Base-by-base conservation (phyloP, 2,888 invertebrate genomes). In the Cecidostiba fungosa region DNA sequence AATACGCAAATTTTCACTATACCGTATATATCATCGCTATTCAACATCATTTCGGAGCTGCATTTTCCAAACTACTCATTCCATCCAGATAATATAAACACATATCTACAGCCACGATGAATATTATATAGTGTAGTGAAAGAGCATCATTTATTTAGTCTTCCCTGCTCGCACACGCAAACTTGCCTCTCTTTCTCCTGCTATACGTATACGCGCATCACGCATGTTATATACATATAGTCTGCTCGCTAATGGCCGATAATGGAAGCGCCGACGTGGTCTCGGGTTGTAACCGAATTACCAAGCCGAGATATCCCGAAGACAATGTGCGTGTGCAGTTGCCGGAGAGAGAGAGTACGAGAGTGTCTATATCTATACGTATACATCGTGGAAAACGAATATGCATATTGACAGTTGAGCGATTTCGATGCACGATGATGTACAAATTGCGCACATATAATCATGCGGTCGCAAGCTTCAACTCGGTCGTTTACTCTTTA, bases 171-270 rank as follows among this genome's bases (percentile, higher is more conserved):
- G n/a, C 54, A 50, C 50, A 19, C 19, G 19, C 19, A 50, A 43
- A 12, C 12, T 54, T n/a, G 16, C 54, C n/a, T 8, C n/a, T 54
- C n/a, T 54, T 54, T n/a, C n/a, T n/a, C 54, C 1, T 54, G 19
- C 6, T n/a, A 19, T 16, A 54, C 54, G 3, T n/a, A 29, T 54
- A 36, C 36, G 59, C 59, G 14, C 8, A 39, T 26, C 36, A 19
- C 16, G 16, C 23, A 36, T 4, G 8, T 69, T 87, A 86, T 86
- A 74, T 84, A 8, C 6, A 59, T 10, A 19, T 16, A 50, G 6
- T 19, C 39, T 88, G 84, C 82, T 79, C 88, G 84, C 89, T 92
- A 92, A 92, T 92, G 90, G 90, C 89, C 91, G 91, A 91, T 92
- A 92, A 92, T 92, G 92, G 92, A 92, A 90, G 88, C 86, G 84